Evolutionary conservation across 2,888 invertebrate genomes (phyloP).

Genomic region (Cheilosia grossa): DNA sequence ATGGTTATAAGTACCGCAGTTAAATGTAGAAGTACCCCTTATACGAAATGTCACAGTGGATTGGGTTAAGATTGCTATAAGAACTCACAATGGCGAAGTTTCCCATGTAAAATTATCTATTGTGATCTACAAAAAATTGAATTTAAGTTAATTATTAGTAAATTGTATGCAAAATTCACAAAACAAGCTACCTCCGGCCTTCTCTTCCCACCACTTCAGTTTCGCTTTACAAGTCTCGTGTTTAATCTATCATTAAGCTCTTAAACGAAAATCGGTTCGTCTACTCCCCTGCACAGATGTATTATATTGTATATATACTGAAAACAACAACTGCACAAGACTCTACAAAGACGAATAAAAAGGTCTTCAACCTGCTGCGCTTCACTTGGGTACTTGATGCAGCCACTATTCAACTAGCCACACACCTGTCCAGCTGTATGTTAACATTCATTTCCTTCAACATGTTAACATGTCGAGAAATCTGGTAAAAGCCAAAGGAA

Average conservation of each 20-base stretch:
- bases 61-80: too few relatives aligned
- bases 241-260: conserved; percentile 47
- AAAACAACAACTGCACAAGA: background rate
- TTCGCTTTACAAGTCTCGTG: conserved; percentile 3
- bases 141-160: too few relatives aligned
- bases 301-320: background rate
- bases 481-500: conserved; percentile 65
- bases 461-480: conserved; percentile 73
- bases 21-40: too few relatives aligned
- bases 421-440: conserved; percentile 72
- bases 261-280: conserved; percentile 31
- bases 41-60: too few relatives aligned
- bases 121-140: too few relatives aligned
- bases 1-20: too few relatives aligned
- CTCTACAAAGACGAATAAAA: conserved; percentile 30
- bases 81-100: background rate
- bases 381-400: conserved; percentile 25
- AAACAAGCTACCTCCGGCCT: too few relatives aligned
- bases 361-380: conserved; percentile 71
- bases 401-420: conserved; percentile 47
- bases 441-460: conserved; percentile 72
- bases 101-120: too few relatives aligned
- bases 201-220: background rate
- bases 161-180: too few relatives aligned
- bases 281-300: background rate